These are phyloP conservation scores for Ormyrus rosae DNA, from an alignment of 2,888 invertebrate genomes.

Conservation along the genomic window DNA sequence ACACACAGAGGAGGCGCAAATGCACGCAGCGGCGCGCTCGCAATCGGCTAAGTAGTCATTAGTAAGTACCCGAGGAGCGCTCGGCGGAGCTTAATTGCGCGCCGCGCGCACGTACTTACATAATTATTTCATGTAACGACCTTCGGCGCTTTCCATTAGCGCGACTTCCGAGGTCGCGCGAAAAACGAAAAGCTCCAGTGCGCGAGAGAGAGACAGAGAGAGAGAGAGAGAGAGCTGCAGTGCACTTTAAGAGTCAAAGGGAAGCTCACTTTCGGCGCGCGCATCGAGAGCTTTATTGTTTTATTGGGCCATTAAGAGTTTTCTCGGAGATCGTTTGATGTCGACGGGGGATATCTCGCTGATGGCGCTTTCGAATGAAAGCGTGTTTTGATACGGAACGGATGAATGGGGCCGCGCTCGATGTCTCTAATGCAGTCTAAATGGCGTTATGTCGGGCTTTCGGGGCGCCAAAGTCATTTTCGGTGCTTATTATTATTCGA, in stretches of 20 bases:
- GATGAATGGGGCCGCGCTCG: too few relatives aligned
- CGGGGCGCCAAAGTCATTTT: too few relatives aligned
- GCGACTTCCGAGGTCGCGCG: slow-evolving; percentile 17
- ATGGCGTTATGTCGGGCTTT: too few relatives aligned
- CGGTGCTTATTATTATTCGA: too few relatives aligned
- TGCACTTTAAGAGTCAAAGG: slow-evolving; percentile 20
- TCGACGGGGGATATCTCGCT: not conserved
- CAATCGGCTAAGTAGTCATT: slow-evolving; percentile 50
- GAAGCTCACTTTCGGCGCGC: not conserved
- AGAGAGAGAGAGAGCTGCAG: not conserved
- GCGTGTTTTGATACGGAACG: too few relatives aligned
- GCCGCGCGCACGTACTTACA: slow-evolving; percentile 42
- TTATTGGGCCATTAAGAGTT: slow-evolving; percentile 25
- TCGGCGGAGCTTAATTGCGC: slow-evolving; percentile 54
- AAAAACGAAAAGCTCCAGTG: too few relatives aligned
- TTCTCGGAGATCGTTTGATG: not conserved
- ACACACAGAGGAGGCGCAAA: too few relatives aligned
- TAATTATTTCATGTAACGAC: slow-evolving; percentile 59
- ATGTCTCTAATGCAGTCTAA: too few relatives aligned
- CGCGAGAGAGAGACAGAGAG: too few relatives aligned
- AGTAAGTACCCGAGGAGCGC: slow-evolving; percentile 49
- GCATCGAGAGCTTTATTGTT: slow-evolving; percentile 4
- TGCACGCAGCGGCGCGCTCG: not conserved
- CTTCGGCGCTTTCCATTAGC: slow-evolving; percentile 56
- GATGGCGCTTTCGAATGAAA: too few relatives aligned